A percentile compares a stretch with the other conserved stretches of the same genome.
Conservation (phyloP, 2,113 vertebrate species). For the Salvelinus sp. region DNA sequence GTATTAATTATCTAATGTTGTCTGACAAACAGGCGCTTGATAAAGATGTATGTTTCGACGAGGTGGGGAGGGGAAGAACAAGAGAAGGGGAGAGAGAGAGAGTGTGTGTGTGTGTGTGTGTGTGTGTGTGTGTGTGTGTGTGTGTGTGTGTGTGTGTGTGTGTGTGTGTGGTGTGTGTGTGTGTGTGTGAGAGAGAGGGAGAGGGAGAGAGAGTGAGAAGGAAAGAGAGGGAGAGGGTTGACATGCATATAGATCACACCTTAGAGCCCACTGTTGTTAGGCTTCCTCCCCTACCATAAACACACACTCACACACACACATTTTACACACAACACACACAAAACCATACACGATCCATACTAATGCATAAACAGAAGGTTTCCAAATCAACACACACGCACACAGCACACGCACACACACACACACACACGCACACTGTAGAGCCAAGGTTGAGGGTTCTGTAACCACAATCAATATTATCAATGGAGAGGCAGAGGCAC, state of each 20-base stretch:
- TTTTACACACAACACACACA: not conserved
- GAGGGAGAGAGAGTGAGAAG: not conserved
- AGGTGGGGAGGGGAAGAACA: constrained; percentile 57
- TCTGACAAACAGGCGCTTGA: constrained; percentile 99
- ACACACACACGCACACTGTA: constrained; percentile 20
- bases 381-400: constrained; percentile 15
- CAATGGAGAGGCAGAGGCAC: constrained; percentile 80
- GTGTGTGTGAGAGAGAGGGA: not conserved
- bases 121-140: too few relatives aligned
- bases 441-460: constrained; percentile 43
- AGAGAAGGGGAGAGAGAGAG: not conserved
- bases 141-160: too few relatives aligned
- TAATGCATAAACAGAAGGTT: constrained; percentile 1
- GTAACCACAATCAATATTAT: constrained; percentile 97
- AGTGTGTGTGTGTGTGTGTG: constrained; percentile 31
- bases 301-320: constrained; percentile 2
- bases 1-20: constrained; percentile 99
- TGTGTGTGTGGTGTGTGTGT: too few relatives aligned
- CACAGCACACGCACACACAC: constrained; percentile 3
- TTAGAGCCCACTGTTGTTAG: not conserved
- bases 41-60: constrained; percentile 98
- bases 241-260: constrained; percentile 4
- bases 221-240: not conserved
- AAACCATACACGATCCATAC: constrained; percentile 1
- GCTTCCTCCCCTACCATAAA: not conserved